These are phyloP conservation scores for Drosophila setifemur DNA, from an alignment of 1,140 invertebrate genomes.

Conservation along the genomic window DNA sequence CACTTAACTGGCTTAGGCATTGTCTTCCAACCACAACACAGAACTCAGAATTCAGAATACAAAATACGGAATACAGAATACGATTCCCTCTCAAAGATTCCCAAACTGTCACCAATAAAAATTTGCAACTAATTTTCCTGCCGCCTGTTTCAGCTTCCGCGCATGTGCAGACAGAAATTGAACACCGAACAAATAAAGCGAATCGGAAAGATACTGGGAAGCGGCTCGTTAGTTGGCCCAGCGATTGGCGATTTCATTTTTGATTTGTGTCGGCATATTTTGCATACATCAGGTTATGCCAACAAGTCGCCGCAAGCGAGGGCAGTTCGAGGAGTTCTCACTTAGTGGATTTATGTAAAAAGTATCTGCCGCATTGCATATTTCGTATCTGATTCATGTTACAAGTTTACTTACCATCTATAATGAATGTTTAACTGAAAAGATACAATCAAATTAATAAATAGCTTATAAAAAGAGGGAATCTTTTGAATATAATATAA, in stretches of 20 bases:
- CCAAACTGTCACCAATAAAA: constrained; percentile 69
- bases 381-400: too few species aligned
- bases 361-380: too few species aligned
- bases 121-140: constrained; percentile 61
- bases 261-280: constrained; percentile 78
- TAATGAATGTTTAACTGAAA: too few species aligned
- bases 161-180: constrained; percentile 68
- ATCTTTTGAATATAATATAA: too few species aligned
- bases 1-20: constrained; percentile 70
- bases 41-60: neutral
- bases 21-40: constrained; percentile 4
- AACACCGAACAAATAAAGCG: neutral
- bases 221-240: constrained; percentile 42
- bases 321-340: neutral
- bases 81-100: constrained; percentile 4
- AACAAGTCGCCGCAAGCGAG: constrained; percentile 13
- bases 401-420: too few species aligned
- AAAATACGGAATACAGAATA: neutral
- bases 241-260: constrained; percentile 67
- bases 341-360: neutral
- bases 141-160: constrained; percentile 43
- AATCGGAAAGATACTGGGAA: neutral
- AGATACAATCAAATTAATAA: too few species aligned
- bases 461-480: too few species aligned
- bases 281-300: constrained; percentile 61